phyloP scores from a whole-genome alignment of 2,797 vertebrate species.

The Crypturellus tataupa region DNA sequence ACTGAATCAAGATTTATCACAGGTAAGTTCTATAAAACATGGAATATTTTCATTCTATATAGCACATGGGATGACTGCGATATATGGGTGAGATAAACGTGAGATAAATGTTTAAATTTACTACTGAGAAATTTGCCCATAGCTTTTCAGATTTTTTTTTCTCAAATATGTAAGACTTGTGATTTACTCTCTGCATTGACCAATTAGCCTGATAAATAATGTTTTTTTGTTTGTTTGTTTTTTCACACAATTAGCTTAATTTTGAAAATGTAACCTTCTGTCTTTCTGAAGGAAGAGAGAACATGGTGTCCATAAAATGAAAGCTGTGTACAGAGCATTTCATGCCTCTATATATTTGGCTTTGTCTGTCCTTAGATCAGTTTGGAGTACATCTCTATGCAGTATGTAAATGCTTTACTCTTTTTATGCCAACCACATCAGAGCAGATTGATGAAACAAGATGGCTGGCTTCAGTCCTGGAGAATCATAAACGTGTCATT shows the following conservation, averaged over 20 bases:
- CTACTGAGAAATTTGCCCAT: background rate
- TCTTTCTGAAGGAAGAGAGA: background rate
- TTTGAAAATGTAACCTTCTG: background rate
- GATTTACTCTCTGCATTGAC: background rate
- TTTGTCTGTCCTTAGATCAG: background rate
- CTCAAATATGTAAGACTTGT: background rate
- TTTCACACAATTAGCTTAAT: background rate
- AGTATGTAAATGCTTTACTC: background rate
- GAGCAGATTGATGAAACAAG: background rate
- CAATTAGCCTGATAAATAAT: background rate
- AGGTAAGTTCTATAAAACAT: slow-evolving; percentile 70
- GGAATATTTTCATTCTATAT: background rate
- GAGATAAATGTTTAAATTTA: background rate
- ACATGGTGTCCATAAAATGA: background rate
- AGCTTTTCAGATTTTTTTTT: background rate
- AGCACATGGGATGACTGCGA: background rate
- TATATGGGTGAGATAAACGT: background rate
- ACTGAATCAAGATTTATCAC: slow-evolving; percentile 89
- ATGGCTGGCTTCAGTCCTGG: background rate
- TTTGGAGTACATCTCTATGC: background rate
- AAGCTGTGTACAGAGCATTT: background rate
- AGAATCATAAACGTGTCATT: background rate
- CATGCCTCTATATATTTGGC: background rate
- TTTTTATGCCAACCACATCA: background rate
- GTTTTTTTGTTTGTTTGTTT: background rate